Conservation (phyloP, 1,140 invertebrate species). For the Drepana arcuata region DNA sequence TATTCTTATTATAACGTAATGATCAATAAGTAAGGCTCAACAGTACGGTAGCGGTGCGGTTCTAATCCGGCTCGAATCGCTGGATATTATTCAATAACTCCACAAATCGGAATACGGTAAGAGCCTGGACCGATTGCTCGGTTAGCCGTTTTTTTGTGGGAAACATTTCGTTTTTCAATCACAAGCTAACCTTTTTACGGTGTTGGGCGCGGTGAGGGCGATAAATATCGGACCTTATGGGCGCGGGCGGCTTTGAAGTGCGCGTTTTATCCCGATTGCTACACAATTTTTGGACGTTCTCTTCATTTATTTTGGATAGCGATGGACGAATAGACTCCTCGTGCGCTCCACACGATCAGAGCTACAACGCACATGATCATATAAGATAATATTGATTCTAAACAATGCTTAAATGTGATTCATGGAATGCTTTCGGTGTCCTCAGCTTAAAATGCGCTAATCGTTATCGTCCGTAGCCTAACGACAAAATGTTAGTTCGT, state of each 20-base stretch:
- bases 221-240: conserved; percentile 63
- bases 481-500: too few relatives aligned
- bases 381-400: too few relatives aligned
- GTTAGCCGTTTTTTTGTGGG: conserved; percentile 42
- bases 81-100: conserved; percentile 53
- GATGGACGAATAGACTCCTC: too few relatives aligned
- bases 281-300: conserved; percentile 18
- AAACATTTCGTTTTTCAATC: conserved; percentile 57
- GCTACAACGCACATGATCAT: too few relatives aligned
- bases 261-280: conserved; percentile 36
- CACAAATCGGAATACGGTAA: conserved; percentile 37
- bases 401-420: too few relatives aligned
- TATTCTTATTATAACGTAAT: too few relatives aligned
- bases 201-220: conserved; percentile 27
- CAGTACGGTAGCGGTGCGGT: conserved; percentile 34
- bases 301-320: conserved; percentile 10
- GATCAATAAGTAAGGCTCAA: conserved; percentile 58
- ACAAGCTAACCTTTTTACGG: conserved; percentile 41
- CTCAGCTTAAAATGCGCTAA: too few relatives aligned
- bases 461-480: too few relatives aligned
- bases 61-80: conserved; percentile 55
- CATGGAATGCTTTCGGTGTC: too few relatives aligned
- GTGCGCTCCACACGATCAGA: too few relatives aligned
- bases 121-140: conserved; percentile 19
- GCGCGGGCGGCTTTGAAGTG: conserved; percentile 53